These are phyloP conservation scores for Drosophila prosaltans DNA, from an alignment of 1,140 invertebrate species.

Conservation along the genomic window DNA sequence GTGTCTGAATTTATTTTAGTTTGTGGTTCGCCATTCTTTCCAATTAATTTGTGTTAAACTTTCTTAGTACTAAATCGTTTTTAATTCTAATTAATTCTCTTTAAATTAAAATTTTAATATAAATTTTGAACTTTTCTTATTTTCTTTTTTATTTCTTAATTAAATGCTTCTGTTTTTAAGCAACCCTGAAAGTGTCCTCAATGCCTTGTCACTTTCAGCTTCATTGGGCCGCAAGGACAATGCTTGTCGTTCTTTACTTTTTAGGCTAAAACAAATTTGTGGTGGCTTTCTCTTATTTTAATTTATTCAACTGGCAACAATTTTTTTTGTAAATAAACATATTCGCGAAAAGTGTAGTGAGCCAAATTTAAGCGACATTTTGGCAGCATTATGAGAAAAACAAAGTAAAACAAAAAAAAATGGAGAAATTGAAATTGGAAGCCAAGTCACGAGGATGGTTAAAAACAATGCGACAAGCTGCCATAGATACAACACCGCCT, in stretches of 20 bases:
- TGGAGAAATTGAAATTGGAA: neutral
- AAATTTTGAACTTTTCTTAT: neutral
- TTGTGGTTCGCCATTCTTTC: no score
- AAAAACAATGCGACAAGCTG: constrained; percentile 3
- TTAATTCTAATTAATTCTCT: neutral
- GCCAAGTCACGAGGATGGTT: neutral
- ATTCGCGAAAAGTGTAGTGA: neutral
- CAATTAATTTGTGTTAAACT: no score
- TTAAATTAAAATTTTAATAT: neutral
- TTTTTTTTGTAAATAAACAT: neutral
- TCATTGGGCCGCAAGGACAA: constrained; percentile 37
- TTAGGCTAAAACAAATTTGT: constrained; percentile 29
- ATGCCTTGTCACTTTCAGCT: constrained; percentile 42
- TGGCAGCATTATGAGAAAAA: neutral
- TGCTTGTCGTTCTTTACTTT: constrained; percentile 13
- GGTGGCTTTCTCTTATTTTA: constrained; percentile 33
- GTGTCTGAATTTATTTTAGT: no score
- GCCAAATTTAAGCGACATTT: constrained; percentile 8
- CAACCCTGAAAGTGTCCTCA: constrained; percentile 38
- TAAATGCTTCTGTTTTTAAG: neutral
- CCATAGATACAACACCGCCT: constrained; percentile 1
- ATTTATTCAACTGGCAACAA: constrained; percentile 13
- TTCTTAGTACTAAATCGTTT: no score
- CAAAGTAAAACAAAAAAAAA: neutral
- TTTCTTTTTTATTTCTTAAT: neutral